Base-by-base conservation (phyloP, 2,888 invertebrate genomes). In the Lapara coniferarum region DNA sequence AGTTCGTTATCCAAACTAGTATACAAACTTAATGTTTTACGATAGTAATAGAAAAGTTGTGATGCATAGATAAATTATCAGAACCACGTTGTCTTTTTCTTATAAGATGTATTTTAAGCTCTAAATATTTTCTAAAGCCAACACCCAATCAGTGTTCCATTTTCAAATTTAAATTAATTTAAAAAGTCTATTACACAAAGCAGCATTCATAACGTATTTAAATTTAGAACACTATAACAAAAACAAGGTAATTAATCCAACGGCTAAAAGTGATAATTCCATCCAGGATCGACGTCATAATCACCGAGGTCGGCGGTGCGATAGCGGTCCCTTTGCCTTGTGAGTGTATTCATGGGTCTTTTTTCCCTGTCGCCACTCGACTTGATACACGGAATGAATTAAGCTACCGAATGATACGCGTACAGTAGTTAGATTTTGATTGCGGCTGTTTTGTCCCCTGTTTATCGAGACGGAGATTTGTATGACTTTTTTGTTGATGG, bases 331-430 rank as follows among this genome's bases (percentile, higher is more conserved):
- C 77, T 78, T 78, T 78, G 67, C 70, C 71, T 73, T 84, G 82
- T 87, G 87, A 87, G 81, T 84, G 81, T 85, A 84, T 87, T 69
- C 68, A 69, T 75, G 75, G 69, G 72, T 71, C 69, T 73, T 81
- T 77, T 77, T 80, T 80, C 84, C 83, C 81, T 81, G 77, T 82
- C 84, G 78, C 75, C 81, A 76, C 78, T 75, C 72, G 76, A 79
- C 81, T 78, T 79, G 80, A 79, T 87, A 90, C 90, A 89, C 85
- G 79, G 92, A 87, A 92, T 92, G 90, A 84, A 92, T 92, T 92
- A 92, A 88, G 92, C 92, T 92, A 92, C 92, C 82, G 92, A 88
- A 88, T 84, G 86, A 89, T 88, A 86, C 85, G 84, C 57, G 56
- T 51, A 67, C 66, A 69, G 66, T 69, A 63, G 53, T 69, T 69